Evolutionary conservation across 2,797 vertebrate genomes (phyloP).

Genomic region (Gadopsis marmoratus): DNA sequence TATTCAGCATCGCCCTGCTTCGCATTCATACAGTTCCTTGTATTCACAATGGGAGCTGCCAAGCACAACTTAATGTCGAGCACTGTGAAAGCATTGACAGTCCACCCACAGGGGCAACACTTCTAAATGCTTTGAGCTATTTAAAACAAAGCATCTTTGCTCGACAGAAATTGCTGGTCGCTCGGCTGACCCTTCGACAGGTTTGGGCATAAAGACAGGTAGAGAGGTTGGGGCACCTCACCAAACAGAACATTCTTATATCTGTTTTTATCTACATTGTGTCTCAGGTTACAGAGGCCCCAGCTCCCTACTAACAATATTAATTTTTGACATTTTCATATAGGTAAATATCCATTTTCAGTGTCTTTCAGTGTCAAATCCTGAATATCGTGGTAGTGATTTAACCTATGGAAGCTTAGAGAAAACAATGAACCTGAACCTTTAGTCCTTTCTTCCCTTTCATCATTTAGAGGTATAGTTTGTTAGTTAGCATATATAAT

Average conservation of each 20-base stretch:
- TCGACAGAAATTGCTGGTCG: slow-evolving; percentile 69
- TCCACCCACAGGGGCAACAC: slow-evolving; percentile 19
- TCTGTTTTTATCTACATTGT: slow-evolving; percentile 5
- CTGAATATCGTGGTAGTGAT: not conserved
- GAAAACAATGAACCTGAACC: not conserved
- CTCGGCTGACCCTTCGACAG: slow-evolving; percentile 61
- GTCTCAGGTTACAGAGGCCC: not conserved
- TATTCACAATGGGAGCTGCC: slow-evolving; percentile 48
- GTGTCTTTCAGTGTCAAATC: not conserved
- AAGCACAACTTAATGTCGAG: slow-evolving; percentile 47
- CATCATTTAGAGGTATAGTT: not conserved
- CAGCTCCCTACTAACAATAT: not conserved
- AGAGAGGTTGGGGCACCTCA: slow-evolving; percentile 35
- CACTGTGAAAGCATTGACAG: slow-evolving; percentile 30
- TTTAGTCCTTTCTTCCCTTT: not conserved
- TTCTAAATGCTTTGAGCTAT: slow-evolving; percentile 46
- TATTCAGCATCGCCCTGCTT: slow-evolving; percentile 35
- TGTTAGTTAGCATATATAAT: too few relatives aligned
- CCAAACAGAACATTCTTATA: not conserved
- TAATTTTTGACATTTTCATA: not conserved
- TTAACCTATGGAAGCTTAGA: not conserved
- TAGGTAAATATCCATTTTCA: not conserved
- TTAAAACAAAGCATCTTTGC: slow-evolving; percentile 52
- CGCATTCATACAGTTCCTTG: slow-evolving; percentile 38
- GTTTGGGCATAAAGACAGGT: slow-evolving; percentile 69